Conservation (phyloP, 2,888 invertebrate species). For the Brenthis hecate region DNA sequence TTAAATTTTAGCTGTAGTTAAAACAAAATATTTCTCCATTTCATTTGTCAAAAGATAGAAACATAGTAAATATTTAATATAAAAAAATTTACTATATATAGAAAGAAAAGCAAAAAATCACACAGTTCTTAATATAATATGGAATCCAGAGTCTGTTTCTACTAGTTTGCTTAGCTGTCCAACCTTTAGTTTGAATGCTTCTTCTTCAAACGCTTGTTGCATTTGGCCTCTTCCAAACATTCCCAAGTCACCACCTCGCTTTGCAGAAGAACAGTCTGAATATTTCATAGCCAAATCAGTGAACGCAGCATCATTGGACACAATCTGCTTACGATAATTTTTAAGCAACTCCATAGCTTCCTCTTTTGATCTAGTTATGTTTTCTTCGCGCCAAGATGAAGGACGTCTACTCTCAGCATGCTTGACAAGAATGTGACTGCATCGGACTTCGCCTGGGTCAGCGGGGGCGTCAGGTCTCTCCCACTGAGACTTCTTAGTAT, state of each 20-base stretch:
- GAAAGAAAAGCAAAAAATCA: constrained; percentile 66
- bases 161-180: constrained; percentile 96
- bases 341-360: constrained; percentile 94
- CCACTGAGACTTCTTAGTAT: constrained; percentile 99
- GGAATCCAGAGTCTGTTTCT: constrained; percentile 97
- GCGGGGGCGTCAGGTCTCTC: constrained; percentile 95
- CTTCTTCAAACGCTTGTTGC: constrained; percentile 99
- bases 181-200: constrained; percentile 95
- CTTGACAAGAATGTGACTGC: constrained; percentile 97
- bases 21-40: not conserved
- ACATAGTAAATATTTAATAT: not conserved
- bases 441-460: constrained; percentile 88
- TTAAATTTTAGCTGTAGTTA: too few relatives aligned
- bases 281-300: constrained; percentile 93
- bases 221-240: constrained; percentile 95
- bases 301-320: constrained; percentile 89
- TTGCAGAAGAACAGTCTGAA: constrained; percentile 99
- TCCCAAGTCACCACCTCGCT: constrained; percentile 96
- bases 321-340: constrained; percentile 92
- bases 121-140: constrained; percentile 96
- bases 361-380: constrained; percentile 94
- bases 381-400: constrained; percentile 97
- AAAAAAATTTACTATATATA: not conserved
- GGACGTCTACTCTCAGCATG: constrained; percentile 95
- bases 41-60: not conserved